These are phyloP conservation scores for Nephrotoma guestfalica DNA, from an alignment of 2,888 invertebrate genomes.

Conservation along the genomic window DNA sequence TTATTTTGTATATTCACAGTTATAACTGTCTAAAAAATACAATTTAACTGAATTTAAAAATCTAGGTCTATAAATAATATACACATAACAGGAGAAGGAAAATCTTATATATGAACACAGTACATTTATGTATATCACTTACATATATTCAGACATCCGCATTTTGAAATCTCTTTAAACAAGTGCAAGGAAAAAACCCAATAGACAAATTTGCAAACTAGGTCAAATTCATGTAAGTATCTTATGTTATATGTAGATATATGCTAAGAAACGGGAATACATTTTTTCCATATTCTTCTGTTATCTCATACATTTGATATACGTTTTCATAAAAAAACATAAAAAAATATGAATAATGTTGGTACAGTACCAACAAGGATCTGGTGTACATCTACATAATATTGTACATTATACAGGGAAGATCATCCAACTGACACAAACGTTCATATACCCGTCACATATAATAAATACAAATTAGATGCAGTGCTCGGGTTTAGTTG, in stretches of 20 bases:
- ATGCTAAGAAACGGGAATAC: not conserved
- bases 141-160: not conserved
- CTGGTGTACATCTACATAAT: not conserved
- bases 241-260: not conserved
- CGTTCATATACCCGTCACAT: not conserved
- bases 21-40: not conserved
- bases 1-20: not conserved
- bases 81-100: not conserved
- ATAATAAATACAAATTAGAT: not conserved
- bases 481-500: not conserved
- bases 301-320: not conserved
- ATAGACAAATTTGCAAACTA: not conserved
- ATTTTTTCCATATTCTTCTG: not conserved
- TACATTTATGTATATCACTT: not conserved
- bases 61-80: not conserved
- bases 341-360: not conserved
- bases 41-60: not conserved
- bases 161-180: not conserved
- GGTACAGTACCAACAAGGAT: not conserved
- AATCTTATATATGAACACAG: not conserved
- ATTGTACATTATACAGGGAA: not conserved
- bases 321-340: not conserved
- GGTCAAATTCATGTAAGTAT: not conserved
- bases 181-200: not conserved
- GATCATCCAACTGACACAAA: not conserved